phyloP scores from a whole-genome alignment of 2,888 invertebrate species.

The Dryococelus australis region DNA sequence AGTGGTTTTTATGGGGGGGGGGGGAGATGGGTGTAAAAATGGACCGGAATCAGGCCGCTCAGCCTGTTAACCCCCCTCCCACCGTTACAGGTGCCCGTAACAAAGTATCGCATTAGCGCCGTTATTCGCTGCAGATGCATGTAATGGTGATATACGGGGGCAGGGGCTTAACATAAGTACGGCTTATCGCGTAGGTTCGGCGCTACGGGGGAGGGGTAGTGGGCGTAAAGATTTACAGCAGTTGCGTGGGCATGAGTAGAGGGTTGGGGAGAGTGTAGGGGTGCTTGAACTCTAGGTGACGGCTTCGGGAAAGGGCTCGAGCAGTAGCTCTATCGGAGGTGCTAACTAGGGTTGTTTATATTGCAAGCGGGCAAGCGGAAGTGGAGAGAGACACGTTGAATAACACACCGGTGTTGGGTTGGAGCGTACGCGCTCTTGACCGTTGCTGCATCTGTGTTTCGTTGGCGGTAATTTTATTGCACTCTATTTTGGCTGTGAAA shows the following conservation, averaged over 20 bases:
- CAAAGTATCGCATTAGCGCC: slow-evolving; percentile 1
- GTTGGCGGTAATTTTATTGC: too few species aligned
- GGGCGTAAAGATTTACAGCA: not conserved
- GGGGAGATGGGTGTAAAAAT: not conserved
- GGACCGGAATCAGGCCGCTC: not conserved
- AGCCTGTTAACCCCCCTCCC: not conserved
- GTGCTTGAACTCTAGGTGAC: not conserved
- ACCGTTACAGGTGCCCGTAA: not conserved
- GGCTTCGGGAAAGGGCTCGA: not conserved
- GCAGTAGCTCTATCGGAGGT: not conserved
- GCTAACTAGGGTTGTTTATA: not conserved
- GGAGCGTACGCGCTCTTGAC: too few species aligned
- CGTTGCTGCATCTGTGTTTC: too few species aligned
- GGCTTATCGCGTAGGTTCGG: slow-evolving; percentile 7
- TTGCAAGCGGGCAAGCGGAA: too few species aligned
- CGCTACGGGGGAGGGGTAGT: not conserved
- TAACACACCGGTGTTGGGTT: too few species aligned
- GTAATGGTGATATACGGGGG: slow-evolving; percentile 25
- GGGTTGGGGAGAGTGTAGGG: not conserved
- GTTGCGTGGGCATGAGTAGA: not conserved
- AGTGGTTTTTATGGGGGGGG: not conserved
- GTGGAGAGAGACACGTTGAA: too few species aligned
- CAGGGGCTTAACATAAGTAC: slow-evolving; percentile 27
- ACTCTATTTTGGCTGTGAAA: too few species aligned
- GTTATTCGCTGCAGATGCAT: slow-evolving; percentile 13